Conservation (phyloP, 2,888 invertebrate species). For the Unio pictorum region DNA sequence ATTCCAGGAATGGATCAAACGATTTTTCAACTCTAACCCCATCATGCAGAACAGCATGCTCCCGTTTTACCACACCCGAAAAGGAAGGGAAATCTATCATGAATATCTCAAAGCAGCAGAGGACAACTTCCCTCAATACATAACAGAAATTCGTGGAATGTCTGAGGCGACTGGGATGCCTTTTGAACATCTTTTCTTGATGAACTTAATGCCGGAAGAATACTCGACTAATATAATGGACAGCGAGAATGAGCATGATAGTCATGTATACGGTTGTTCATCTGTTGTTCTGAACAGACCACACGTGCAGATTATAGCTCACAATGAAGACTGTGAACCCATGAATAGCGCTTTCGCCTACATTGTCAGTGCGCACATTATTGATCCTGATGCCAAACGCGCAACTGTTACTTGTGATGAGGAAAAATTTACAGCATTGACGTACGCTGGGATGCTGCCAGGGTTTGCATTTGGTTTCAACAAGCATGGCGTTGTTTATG, state of each 20-base stretch:
- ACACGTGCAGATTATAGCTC: constrained; percentile 7
- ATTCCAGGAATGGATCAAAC: constrained; percentile 20
- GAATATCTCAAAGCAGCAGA: constrained; percentile 14
- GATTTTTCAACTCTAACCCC: constrained; percentile 12
- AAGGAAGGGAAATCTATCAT: constrained; percentile 20
- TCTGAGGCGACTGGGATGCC: constrained; percentile 29
- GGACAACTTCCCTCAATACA: constrained; percentile 23
- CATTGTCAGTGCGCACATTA: constrained; percentile 22
- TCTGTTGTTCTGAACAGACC: constrained; percentile 25
- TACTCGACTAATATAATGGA: constrained; percentile 3
- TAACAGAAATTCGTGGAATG: constrained; percentile 32
- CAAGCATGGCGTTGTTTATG: constrained; percentile 3
- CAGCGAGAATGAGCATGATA: not conserved
- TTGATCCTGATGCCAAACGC: constrained; percentile 2
- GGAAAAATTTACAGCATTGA: constrained; percentile 36
- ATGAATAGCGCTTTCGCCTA: constrained; percentile 24
- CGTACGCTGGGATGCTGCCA: constrained; percentile 20
- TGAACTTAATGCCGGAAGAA: constrained; percentile 24
- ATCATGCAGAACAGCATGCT: constrained; percentile 10
- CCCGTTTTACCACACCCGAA: constrained; percentile 15
- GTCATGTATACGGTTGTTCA: constrained; percentile 26
- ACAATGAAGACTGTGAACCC: constrained; percentile 35
- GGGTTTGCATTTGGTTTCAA: constrained; percentile 16
- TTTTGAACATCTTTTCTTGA: constrained; percentile 30
- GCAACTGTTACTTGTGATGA: not conserved